Evolutionary conservation across 2,797 vertebrate species (phyloP).

Genomic region (Dromococcyx pavoninus): DNA sequence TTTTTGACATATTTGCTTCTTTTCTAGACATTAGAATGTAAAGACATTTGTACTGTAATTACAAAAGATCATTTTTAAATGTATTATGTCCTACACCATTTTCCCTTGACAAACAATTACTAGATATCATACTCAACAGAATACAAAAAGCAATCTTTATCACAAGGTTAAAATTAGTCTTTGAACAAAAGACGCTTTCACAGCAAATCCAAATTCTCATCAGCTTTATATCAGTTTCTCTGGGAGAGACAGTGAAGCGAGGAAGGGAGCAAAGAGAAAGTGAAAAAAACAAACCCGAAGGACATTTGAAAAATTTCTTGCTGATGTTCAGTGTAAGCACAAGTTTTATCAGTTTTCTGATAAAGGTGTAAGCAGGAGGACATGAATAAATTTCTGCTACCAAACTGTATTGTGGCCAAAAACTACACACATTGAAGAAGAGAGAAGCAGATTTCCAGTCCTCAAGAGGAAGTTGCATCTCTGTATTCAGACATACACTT

Average conservation of each 20-base stretch:
- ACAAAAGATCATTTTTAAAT: slow-evolving; percentile 64
- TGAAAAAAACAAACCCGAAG: slow-evolving; percentile 52
- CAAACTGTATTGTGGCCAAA: not conserved
- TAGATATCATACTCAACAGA: slow-evolving; percentile 70
- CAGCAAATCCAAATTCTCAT: slow-evolving; percentile 69
- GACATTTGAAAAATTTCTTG: slow-evolving; percentile 67
- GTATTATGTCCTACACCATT: slow-evolving; percentile 65
- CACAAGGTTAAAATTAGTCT: slow-evolving; percentile 78
- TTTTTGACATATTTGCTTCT: slow-evolving; percentile 19
- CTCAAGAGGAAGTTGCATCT: not conserved
- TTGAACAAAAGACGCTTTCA: slow-evolving; percentile 77
- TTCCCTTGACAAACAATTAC: slow-evolving; percentile 80
- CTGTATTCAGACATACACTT: not conserved
- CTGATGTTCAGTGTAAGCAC: slow-evolving; percentile 5
- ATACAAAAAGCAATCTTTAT: slow-evolving; percentile 75
- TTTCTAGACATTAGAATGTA: slow-evolving; percentile 38
- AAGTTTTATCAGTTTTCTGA: slow-evolving; percentile 34
- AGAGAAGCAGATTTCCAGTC: not conserved
- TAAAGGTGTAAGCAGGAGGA: slow-evolving; percentile 23
- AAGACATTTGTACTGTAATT: slow-evolving; percentile 63
- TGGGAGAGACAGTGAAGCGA: not conserved
- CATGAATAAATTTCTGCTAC: slow-evolving; percentile 21
- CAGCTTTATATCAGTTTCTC: slow-evolving; percentile 64
- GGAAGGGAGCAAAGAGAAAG: not conserved
- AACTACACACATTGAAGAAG: not conserved